Evolutionary conservation across 2,113 vertebrate genomes (phyloP), one percentile per base, ranked within the genome.

Genomic region (Ifrita kowaldi): DNA sequence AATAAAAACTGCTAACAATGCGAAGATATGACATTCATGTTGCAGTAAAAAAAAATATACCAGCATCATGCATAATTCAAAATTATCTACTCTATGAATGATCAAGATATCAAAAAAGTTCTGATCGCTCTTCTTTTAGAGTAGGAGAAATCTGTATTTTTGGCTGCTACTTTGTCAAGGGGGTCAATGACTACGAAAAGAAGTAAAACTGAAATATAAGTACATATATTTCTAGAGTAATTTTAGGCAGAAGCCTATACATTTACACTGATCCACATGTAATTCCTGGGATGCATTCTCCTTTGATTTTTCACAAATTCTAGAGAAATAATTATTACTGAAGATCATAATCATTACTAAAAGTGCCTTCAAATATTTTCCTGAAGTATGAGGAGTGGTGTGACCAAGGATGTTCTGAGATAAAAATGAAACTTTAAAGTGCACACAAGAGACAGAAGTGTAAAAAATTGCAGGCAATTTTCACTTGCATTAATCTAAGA

Each of bases 401-500:
- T 97, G 87, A 88, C 79, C 79, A 87, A 71, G 64, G 83, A 89
- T 95, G n/a, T 90, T 95, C 62, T 70, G 92, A 97, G 75, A 73
- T 68, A 87, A 90, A 84, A 92, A 80, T 56, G 50, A 85, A 81
- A 78, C 16, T 76, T 95, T 90, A 95, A 96, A 97, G 91, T 89
- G 33, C 68, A 85, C 87, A 77, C 32, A 70, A 87, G 63, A 87
- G 63, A 92, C 57, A 88, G 85, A 94, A 64, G 17, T 93, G 96
- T 93, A 92, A 95, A 96, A 96, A 94, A 95, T 63, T 81, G 50
- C 44, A 93, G 73, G 83, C 84, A 95, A 91, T 78, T 96, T 97
- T 96, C 91, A 79, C 79, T 96, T 97, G 88, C 88, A 93, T 97
- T 98, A 97, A 97, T 98, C 97, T 97, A 91, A 95, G 94, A 92